Percentiles rank a stretch among this genome's conserved stretches.
These are phyloP conservation scores for Bathynomus jamesi DNA, from an alignment of 1,140 invertebrate genomes.

Conservation along the genomic window DNA sequence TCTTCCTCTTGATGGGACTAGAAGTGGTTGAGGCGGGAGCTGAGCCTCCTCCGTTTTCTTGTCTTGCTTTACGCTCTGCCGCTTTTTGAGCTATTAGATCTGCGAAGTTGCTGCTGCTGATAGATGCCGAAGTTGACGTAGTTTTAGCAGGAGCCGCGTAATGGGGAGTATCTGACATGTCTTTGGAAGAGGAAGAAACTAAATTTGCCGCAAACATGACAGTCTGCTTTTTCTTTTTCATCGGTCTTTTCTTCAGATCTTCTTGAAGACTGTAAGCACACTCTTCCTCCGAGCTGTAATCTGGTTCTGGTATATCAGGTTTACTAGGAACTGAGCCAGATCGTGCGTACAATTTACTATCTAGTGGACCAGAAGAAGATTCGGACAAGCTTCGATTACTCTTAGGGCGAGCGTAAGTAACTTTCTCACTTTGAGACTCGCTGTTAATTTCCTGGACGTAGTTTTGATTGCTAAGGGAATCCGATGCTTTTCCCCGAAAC, in stretches of 20 bases:
- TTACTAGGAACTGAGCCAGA: conserved; percentile 7
- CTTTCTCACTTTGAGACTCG: neutral
- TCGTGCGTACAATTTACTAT: neutral
- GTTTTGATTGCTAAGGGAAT: neutral
- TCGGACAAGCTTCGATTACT: conserved; percentile 28
- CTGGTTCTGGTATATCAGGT: conserved; percentile 78
- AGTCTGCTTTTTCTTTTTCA: conserved; percentile 35
- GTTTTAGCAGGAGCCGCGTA: neutral
- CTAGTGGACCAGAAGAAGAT: neutral
- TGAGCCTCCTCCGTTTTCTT: conserved; percentile 28
- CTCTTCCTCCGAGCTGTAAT: conserved; percentile 55
- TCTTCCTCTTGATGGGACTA: conserved; percentile 24
- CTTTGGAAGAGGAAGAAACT: conserved; percentile 16
- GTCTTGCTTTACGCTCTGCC: conserved; percentile 37
- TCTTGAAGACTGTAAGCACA: conserved; percentile 38
- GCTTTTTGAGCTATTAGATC: conserved; percentile 40
- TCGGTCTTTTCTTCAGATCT: conserved; percentile 21
- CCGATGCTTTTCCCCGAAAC: conserved; percentile 16
- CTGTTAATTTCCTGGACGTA: neutral
- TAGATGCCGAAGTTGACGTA: neutral
- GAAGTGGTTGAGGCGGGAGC: conserved; percentile 28
- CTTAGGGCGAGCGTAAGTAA: conserved; percentile 33
- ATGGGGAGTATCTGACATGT: conserved; percentile 5
- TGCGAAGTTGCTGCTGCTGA: conserved; percentile 32
- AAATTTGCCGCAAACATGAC: conserved; percentile 31